Percentiles rank a stretch among this genome's conserved stretches.
Conservation (phyloP, 2,113 vertebrate species). For the Halcyon senegalensis region DNA sequence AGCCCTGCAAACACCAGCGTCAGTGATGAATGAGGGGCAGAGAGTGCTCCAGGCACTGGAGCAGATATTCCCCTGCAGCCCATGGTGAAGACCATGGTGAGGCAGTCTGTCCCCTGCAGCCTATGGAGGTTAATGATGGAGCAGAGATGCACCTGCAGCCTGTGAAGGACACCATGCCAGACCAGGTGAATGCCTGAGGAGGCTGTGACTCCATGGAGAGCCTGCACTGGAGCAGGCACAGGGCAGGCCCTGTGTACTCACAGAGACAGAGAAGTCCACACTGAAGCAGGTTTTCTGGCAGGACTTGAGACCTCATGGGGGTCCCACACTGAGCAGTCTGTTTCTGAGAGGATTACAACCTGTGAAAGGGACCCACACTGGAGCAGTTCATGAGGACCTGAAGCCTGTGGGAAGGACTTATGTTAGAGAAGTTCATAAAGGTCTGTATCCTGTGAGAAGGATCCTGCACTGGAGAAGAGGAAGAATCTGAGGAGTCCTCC, state of each 20-base stretch:
- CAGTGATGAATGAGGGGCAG: no score
- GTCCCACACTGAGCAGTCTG: neutral
- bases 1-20: no score
- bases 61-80: neutral
- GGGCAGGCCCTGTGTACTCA: neutral
- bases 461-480: neutral
- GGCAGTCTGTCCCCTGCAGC: neutral
- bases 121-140: neutral
- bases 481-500: neutral
- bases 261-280: neutral
- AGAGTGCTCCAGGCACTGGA: neutral
- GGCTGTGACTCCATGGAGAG: neutral
- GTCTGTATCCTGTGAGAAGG: neutral
- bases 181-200: neutral
- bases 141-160: neutral
- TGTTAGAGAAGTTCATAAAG: neutral
- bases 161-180: neutral
- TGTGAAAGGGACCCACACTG: neutral
- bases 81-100: neutral
- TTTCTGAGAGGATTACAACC: neutral
- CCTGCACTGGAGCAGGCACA: rapidly evolving
- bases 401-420: no score
- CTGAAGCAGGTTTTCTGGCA: neutral
- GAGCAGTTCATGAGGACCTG: neutral
- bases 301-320: neutral